phyloP scores from a whole-genome alignment of 2,797 vertebrate species.

The Eidolon dupreanum region DNA sequence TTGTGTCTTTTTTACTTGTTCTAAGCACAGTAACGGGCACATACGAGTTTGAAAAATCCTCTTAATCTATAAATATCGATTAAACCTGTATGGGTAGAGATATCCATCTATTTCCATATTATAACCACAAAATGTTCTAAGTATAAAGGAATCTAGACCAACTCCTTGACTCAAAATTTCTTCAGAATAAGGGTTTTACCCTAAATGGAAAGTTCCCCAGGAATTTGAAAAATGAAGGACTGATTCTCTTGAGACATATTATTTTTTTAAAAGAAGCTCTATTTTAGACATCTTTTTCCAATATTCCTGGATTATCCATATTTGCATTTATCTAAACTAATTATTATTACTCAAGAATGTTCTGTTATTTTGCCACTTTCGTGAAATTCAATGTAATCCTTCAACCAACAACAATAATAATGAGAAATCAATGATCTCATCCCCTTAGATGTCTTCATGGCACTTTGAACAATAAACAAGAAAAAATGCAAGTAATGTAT shows the following conservation, averaged over 20 bases:
- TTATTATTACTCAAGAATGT: background rate
- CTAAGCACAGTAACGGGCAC: background rate
- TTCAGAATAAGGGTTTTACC: background rate
- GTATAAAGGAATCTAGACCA: constrained; percentile 48
- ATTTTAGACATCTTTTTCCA: background rate
- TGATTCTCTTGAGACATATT: background rate
- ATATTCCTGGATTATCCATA: background rate
- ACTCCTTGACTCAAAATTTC: constrained; percentile 10
- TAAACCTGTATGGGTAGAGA: background rate
- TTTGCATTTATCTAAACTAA: background rate
- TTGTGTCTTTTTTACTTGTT: background rate
- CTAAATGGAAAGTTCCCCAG: background rate
- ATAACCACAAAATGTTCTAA: constrained; percentile 59
- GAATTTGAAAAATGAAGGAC: background rate
- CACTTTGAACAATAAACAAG: background rate
- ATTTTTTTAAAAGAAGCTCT: background rate
- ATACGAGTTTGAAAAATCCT: background rate
- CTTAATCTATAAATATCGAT: background rate
- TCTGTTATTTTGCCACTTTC: background rate
- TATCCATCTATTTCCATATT: background rate
- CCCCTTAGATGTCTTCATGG: background rate
- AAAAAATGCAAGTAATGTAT: background rate
- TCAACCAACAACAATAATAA: background rate
- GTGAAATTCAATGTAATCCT: background rate
- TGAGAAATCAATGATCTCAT: background rate